phyloP scores from a whole-genome alignment of 2,113 vertebrate genomes.

The Melospiza melodia region DNA sequence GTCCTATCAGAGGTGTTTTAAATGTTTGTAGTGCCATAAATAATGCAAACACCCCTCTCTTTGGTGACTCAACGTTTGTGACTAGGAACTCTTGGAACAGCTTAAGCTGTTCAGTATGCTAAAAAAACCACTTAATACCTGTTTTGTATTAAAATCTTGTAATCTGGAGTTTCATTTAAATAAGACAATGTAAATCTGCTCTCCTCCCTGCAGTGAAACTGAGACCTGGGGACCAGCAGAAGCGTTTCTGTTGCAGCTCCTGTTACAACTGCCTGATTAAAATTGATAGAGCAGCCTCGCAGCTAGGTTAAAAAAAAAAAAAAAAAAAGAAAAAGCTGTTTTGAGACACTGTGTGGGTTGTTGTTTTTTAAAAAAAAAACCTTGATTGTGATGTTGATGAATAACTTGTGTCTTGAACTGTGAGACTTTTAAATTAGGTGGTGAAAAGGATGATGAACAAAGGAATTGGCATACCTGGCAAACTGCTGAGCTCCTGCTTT shows the following conservation, averaged over 20 bases:
- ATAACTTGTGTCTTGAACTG: conserved; percentile 1
- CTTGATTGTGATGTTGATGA: neutral
- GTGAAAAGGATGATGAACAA: neutral
- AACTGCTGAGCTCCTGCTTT: neutral
- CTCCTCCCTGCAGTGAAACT: neutral
- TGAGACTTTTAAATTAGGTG: neutral
- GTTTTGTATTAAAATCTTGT: neutral
- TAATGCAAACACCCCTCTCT: neutral
- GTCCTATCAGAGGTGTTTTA: neutral
- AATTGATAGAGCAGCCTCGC: neutral
- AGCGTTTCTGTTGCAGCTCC: neutral
- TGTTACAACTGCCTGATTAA: conserved; percentile 31
- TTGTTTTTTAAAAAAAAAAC: neutral
- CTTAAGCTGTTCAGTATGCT: conserved; percentile 37
- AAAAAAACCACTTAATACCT: neutral
- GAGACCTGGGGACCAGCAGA: conserved; percentile 19
- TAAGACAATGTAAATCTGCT: neutral
- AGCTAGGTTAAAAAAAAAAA: neutral
- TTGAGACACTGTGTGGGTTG: neutral
- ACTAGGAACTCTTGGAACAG: conserved; percentile 27
- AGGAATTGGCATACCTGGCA: neutral
- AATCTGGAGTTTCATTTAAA: neutral
- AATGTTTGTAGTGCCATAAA: neutral
- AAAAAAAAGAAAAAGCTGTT: neutral
- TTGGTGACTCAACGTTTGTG: conserved; percentile 37